A percentile compares a stretch with the other conserved stretches of the same genome.
Evolutionary conservation across 2,797 vertebrate species (phyloP).

Genomic region (Rhabdomys pumilio): DNA sequence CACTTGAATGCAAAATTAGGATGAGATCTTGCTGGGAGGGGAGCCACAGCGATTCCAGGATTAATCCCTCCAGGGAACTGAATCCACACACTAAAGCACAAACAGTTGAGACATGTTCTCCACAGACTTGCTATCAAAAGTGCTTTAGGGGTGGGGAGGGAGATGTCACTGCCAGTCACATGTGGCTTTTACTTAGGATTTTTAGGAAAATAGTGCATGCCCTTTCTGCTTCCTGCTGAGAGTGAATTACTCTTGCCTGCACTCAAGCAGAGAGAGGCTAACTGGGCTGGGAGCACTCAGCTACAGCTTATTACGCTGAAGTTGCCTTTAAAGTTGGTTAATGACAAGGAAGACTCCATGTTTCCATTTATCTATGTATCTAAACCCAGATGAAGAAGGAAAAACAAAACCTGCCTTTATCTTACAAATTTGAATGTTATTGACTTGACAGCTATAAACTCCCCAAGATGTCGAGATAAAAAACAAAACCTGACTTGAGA

Average conservation of each 20-base stretch:
- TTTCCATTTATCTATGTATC: constrained; percentile 66
- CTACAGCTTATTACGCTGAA: constrained; percentile 82
- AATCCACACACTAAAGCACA: constrained; percentile 81
- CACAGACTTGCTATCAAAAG: constrained; percentile 77
- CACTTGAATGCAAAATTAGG: constrained; percentile 65
- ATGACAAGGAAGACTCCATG: constrained; percentile 76
- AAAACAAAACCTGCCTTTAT: constrained; percentile 45
- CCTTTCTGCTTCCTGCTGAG: constrained; percentile 85
- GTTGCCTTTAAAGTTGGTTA: constrained; percentile 84
- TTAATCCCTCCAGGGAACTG: constrained; percentile 33
- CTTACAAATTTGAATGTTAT: constrained; percentile 64
- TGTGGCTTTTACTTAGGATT: constrained; percentile 78
- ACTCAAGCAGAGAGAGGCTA: constrained; percentile 79
- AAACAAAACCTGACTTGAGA: constrained; percentile 67
- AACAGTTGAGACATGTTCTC: constrained; percentile 84
- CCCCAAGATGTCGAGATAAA: constrained; percentile 60
- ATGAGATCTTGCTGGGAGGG: constrained; percentile 30
- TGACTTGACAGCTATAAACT: constrained; percentile 57
- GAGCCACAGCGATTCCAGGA: constrained; percentile 59
- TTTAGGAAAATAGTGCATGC: constrained; percentile 88
- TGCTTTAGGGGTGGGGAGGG: background rate
- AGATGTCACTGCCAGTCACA: constrained; percentile 84
- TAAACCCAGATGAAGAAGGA: constrained; percentile 54
- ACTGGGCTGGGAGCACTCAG: constrained; percentile 75
- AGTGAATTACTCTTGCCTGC: constrained; percentile 80